Evolutionary conservation across 2,888 invertebrate genomes (phyloP), one percentile per base, ranked within the genome.

Genomic region (Liodrosophila aerea): DNA sequence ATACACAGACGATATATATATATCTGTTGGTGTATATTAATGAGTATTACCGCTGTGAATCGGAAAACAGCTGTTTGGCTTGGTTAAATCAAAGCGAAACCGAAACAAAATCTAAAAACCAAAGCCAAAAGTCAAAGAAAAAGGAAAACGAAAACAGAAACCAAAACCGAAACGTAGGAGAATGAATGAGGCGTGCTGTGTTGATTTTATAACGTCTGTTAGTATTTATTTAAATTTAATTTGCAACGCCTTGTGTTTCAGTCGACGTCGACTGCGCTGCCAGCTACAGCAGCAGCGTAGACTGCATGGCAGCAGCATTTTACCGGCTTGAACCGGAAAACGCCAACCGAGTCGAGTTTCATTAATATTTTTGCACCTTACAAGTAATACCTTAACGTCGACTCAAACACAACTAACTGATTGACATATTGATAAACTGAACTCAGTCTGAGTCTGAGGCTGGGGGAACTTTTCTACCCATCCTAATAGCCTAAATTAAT

Each of bases 241-340:
- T 66, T 70, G 44, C 62, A 64, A 51, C 30, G 29, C 53, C 12
- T n/a, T 34, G 13, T 29, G 43, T 43, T 11, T 9, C n/a, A 16
- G 30, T 15, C 54, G 30, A 9, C 54, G 9, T 16, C 47, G 41
- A 29, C 43, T 27, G 16, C 15, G 60, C 43, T 46, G 12, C 8
- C 41, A 5, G 34, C 27, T 34, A 49, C 44, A 12, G 4, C 51
- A 11, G 57, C 51, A 43, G 39, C 58, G 59, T 45, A 34, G 47
- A 57, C 41, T 59, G 61, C 63, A 66, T 47, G 62, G 41, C 62
- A 61, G 60, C 52, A 63, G 39, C 18, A 16, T 58, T 51, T 47
- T 62, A 63, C 77, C 50, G 82, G 82, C 67, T 73, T 47, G 41
- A 85, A 78, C 77, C 65, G 64, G 77, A 61, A 67, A 33, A 30